Evolutionary conservation across 2,113 vertebrate species (phyloP).

Genomic region (Myanophis thanlyinensis): DNA sequence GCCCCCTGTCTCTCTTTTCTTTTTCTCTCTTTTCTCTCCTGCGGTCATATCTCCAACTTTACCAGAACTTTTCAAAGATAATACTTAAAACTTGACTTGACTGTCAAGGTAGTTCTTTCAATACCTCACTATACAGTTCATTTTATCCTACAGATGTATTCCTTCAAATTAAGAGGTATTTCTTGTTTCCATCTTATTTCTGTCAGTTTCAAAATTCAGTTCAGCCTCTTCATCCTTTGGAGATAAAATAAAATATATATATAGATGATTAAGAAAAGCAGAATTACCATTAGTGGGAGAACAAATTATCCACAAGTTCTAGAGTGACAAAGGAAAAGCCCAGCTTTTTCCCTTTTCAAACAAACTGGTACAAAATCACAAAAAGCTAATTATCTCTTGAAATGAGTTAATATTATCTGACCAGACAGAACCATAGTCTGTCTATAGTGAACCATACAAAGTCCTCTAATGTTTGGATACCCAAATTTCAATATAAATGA

Average conservation of each 20-base stretch:
- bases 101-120: background rate
- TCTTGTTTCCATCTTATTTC: background rate
- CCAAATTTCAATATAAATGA: background rate
- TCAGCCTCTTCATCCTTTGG: background rate
- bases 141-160: background rate
- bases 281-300: background rate
- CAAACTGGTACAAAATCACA: background rate
- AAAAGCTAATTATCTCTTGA: background rate
- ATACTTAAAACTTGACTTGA: background rate
- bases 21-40: background rate
- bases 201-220: background rate
- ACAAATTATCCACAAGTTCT: background rate
- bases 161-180: background rate
- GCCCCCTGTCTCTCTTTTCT: no score
- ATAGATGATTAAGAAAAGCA: background rate
- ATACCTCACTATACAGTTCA: background rate
- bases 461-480: background rate
- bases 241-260: background rate
- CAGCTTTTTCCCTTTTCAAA: background rate
- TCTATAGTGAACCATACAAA: background rate
- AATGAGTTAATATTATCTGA: background rate
- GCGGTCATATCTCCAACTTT: background rate
- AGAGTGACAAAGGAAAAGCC: background rate
- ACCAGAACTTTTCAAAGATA: background rate
- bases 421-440: background rate